These are phyloP conservation scores for Hassar affinis DNA, from an alignment of 2,113 vertebrate species.

Conservation along the genomic window DNA sequence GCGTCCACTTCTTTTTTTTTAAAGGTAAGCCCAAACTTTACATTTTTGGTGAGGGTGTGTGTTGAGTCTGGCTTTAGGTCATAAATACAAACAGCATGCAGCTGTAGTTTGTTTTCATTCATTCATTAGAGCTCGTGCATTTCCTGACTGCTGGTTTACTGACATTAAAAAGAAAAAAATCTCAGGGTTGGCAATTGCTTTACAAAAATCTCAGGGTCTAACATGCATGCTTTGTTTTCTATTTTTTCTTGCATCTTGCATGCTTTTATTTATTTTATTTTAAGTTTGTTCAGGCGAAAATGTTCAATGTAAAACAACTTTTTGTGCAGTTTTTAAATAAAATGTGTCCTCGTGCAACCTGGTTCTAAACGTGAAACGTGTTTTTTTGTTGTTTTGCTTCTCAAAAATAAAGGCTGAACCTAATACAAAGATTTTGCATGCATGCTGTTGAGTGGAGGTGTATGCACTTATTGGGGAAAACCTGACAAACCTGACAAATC, in stretches of 20 bases:
- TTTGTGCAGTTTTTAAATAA: not conserved
- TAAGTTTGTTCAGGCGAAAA: too few relatives aligned
- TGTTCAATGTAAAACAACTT: rapidly evolving
- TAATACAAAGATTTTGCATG: not conserved
- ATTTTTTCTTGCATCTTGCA: not conserved
- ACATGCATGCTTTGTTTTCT: not conserved
- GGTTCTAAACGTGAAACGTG: not conserved
- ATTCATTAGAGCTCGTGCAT: not conserved
- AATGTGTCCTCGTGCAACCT: not conserved
- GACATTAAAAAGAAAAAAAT: not conserved
- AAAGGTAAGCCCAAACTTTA: not conserved
- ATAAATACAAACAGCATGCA: not conserved
- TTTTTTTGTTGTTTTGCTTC: too few relatives aligned
- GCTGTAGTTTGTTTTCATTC: not conserved
- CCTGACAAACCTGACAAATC: not conserved
- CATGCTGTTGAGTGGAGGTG: not conserved
- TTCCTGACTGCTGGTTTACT: not conserved
- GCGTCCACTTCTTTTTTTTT: not conserved
- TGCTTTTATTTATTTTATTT: too few relatives aligned
- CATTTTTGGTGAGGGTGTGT: too few relatives aligned
- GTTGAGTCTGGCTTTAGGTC: not conserved
- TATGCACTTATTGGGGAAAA: not conserved
- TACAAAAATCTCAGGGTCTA: too few relatives aligned
- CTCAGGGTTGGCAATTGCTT: too few relatives aligned
- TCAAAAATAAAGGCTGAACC: not conserved